Evolutionary conservation across 2,888 invertebrate genomes (phyloP), one percentile per base, ranked within the genome.

Genomic region (Synergus laeviventris): DNA sequence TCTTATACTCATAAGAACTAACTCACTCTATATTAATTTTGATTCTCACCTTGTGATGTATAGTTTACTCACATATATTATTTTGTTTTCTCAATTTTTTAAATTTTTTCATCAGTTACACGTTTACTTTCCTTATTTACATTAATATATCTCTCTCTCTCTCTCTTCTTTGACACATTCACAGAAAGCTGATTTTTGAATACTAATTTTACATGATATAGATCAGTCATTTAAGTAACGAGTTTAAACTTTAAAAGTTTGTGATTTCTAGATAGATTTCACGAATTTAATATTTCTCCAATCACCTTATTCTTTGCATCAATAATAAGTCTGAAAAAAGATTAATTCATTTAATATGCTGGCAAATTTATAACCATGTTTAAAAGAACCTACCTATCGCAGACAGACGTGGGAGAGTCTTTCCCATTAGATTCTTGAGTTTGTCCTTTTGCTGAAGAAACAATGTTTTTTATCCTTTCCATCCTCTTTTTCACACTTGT

Each of bases 291-390:
- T 16, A 74, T 60, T 38, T 49, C 59, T 56, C 74, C 64, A 18
- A 77, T 42, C 8, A 74, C 39, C 42, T 45, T 42, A 18, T 45
- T 73, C 21, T 59, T 74, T n/a, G 49, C 42, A 45, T 78, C 62
- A 21, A 61, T 73, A 61, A 83, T 73, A 38, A 70, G 73, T 73
- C 83, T 84, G 74, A 64, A 83, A 83, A 9, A 18, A 64, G 62
- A 66, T 11, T 16, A 66, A 38, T 61, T 31, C 14, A 31, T 74
- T 66, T 73, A n/a, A 59, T 73, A 9, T 39, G 18, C 5, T 70
- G 24, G 14, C 74, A 16, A 66, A 39, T 56, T 45, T 39, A 74
- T 39, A 76, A 31, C 64, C 31, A 39, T 36, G 8, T 56, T 42
- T 74, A 79, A 73, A 39, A 64, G 70, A 70, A 11, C 66, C 78